phyloP scores from a whole-genome alignment of 2,113 vertebrate species.

The Phoenicopterus ruber region DNA sequence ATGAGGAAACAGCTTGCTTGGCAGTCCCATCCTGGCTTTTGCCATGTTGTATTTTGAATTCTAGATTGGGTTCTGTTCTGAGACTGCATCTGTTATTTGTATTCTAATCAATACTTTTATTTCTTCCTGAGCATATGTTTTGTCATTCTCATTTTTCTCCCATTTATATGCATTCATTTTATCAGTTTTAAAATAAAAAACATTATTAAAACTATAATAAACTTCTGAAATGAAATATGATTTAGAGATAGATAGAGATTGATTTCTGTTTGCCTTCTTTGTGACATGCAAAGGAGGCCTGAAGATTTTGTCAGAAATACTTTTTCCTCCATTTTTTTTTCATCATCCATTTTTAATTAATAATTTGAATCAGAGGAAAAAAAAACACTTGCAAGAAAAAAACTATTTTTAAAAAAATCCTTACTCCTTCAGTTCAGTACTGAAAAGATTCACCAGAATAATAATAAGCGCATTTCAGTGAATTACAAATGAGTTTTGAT shows the following conservation, averaged over 20 bases:
- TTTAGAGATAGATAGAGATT: background rate
- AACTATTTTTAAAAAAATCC: rapidly evolving
- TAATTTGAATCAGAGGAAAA: background rate
- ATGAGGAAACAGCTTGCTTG: background rate
- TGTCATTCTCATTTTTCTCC: background rate
- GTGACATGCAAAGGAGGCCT: background rate
- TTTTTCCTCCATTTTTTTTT: background rate
- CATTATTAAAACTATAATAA: background rate
- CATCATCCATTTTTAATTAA: background rate
- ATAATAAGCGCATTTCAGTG: background rate
- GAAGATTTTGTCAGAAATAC: background rate
- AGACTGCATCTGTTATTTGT: background rate
- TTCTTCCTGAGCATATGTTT: background rate
- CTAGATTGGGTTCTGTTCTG: background rate
- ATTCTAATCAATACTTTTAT: background rate
- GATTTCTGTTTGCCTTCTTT: background rate
- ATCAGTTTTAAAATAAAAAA: background rate
- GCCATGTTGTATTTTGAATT: background rate
- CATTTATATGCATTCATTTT: background rate
- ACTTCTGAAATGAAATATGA: background rate
- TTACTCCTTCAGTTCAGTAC: background rate
- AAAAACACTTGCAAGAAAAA: background rate
- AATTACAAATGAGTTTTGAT: background rate
- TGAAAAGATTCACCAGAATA: background rate
- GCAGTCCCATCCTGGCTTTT: background rate